Conservation (phyloP, 2,113 vertebrate species). For the Mohoua ochrocephala region DNA sequence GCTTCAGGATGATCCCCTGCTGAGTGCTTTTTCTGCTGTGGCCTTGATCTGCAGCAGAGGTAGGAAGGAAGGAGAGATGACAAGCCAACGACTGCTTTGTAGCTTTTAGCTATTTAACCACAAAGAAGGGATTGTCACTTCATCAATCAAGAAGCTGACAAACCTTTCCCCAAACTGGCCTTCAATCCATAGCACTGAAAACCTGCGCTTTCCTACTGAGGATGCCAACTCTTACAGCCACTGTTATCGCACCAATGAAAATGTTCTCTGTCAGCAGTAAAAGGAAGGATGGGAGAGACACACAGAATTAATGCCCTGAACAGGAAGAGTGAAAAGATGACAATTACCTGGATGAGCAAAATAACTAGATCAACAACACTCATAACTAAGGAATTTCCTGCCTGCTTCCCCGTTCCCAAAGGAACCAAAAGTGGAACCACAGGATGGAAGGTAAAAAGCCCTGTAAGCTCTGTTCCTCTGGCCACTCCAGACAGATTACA, state of each 20-base stretch:
- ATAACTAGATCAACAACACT: slow-evolving; percentile 16
- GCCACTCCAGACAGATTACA: not conserved
- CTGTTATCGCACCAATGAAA: not conserved
- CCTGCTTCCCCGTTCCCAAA: not conserved
- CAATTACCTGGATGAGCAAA: slow-evolving; percentile 5
- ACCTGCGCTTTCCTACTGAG: not conserved
- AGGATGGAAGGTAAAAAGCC: not conserved
- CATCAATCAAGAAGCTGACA: not conserved
- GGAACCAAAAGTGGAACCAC: not conserved
- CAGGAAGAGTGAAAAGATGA: slow-evolving; percentile 23
- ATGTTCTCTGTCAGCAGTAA: not conserved
- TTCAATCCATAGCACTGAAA: not conserved
- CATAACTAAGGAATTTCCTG: slow-evolving; percentile 39
- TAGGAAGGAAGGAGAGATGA: not conserved
- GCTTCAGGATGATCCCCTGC: not conserved
- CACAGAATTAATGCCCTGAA: not conserved
- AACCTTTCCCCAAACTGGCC: not conserved
- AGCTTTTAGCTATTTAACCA: not conserved
- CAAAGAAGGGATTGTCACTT: not conserved
- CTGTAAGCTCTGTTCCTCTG: not conserved
- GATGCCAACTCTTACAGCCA: not conserved
- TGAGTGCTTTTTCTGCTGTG: not conserved
- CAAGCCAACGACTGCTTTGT: not conserved
- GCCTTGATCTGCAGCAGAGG: not conserved
- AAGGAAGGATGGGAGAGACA: not conserved